Conservation (phyloP, 2,888 invertebrate genomes). For the Emesis furor region DNA sequence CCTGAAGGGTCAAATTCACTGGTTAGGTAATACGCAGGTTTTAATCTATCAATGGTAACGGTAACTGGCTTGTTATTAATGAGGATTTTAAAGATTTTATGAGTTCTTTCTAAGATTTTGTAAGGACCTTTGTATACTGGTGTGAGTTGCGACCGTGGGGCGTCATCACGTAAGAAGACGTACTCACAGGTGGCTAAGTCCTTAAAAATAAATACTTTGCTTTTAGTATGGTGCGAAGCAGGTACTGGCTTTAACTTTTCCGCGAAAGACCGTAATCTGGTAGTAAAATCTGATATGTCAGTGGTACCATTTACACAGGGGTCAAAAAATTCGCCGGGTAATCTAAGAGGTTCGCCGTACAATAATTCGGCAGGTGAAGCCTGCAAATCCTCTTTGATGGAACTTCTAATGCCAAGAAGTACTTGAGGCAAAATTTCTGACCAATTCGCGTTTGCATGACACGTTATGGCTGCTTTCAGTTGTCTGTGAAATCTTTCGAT, state of each 20-base stretch:
- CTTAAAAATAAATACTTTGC: constrained; percentile 70
- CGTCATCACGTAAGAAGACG: constrained; percentile 73
- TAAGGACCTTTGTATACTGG: constrained; percentile 75
- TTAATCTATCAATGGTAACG: constrained; percentile 69
- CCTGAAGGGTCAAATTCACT: constrained; percentile 19
- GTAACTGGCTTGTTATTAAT: constrained; percentile 61
- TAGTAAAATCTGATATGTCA: constrained; percentile 49
- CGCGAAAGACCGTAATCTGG: constrained; percentile 42
- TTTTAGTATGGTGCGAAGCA: constrained; percentile 55
- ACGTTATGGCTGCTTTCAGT: constrained; percentile 79
- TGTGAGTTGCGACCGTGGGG: constrained; percentile 63
- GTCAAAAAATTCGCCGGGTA: constrained; percentile 65
- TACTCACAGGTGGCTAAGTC: constrained; percentile 62
- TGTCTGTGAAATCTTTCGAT: constrained; percentile 78
- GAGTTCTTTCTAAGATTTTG: constrained; percentile 62
- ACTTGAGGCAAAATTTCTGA: constrained; percentile 60
- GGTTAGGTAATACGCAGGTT: constrained; percentile 62
- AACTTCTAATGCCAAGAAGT: constrained; percentile 58
- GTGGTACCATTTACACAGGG: constrained; percentile 11
- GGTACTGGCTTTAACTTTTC: constrained; percentile 38
- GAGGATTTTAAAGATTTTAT: constrained; percentile 66
- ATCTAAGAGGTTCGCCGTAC: constrained; percentile 68
- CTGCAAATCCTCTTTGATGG: constrained; percentile 60
- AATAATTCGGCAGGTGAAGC: constrained; percentile 68
- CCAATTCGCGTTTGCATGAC: constrained; percentile 46